Evolutionary conservation across 2,888 invertebrate species (phyloP).

Genomic region (Copidosoma aretas): DNA sequence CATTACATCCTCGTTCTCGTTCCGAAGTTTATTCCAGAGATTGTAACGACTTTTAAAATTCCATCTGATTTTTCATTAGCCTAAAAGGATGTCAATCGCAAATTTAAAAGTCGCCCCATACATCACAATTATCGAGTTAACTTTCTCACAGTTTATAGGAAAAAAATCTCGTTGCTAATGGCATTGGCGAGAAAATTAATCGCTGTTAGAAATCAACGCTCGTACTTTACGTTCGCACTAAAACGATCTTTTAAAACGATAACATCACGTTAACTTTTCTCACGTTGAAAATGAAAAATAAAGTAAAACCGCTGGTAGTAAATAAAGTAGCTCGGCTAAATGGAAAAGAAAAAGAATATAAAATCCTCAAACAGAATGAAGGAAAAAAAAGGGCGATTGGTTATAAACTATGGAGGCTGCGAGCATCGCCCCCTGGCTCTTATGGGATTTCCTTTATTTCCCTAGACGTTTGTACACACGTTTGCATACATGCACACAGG

Average conservation of each 20-base stretch:
- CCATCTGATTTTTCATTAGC: conserved; percentile 21
- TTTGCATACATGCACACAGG: background rate
- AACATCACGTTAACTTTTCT: conserved; percentile 5
- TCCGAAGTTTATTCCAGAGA: conserved; percentile 17
- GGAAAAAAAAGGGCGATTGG: conserved; percentile 29
- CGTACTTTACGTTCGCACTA: background rate
- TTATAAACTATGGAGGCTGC: conserved; percentile 29
- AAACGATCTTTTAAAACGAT: conserved; percentile 11
- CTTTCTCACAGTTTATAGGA: conserved; percentile 10
- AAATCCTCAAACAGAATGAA: conserved; percentile 20
- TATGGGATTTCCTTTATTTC: conserved; percentile 43
- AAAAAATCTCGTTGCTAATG: conserved; percentile 6
- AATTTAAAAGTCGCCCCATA: conserved; percentile 4
- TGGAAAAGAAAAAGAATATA: conserved; percentile 29
- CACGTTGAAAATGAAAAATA: background rate
- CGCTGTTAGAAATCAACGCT: conserved; percentile 1
- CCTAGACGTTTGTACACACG: conserved; percentile 33
- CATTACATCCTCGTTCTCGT: conserved; percentile 1
- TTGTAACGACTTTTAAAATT: conserved; percentile 26
- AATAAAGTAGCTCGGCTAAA: conserved; percentile 22
- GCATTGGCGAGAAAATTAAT: background rate
- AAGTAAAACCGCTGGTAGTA: background rate
- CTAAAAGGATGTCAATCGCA: conserved; percentile 8
- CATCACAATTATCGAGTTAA: conserved; percentile 16
- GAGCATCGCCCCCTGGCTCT: background rate